phyloP scores from a whole-genome alignment of 2,888 invertebrate species.

The Eremobia ochroleuca region DNA sequence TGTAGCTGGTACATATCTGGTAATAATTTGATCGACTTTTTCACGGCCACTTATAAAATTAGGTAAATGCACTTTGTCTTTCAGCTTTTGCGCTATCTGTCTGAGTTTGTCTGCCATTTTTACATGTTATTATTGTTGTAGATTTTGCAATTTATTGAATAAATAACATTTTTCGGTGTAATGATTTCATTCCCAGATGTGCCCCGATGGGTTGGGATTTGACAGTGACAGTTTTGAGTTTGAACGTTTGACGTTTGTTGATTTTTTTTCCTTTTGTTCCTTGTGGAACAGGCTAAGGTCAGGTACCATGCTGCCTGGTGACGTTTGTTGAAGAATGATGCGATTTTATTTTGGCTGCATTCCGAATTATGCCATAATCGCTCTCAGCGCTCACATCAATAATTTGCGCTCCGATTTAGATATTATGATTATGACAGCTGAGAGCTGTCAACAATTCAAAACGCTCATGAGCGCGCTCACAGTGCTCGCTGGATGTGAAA shows the following conservation, averaged over 20 bases:
- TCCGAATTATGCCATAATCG: no score
- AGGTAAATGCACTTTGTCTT: conserved; percentile 81
- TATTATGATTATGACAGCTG: no score
- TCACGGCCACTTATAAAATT: conserved; percentile 77
- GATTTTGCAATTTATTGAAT: conserved; percentile 58
- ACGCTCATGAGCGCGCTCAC: no score
- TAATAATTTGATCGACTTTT: conserved; percentile 84
- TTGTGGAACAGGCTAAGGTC: no score
- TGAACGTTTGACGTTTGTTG: conserved; percentile 27
- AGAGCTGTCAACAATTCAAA: no score
- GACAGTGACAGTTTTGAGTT: conserved; percentile 50
- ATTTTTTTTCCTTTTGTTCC: no score
- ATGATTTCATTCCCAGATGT: conserved; percentile 69
- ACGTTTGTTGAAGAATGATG: no score
- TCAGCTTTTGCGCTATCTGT: conserved; percentile 82
- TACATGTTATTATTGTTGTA: conserved; percentile 78
- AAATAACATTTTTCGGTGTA: conserved; percentile 71
- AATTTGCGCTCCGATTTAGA: no score
- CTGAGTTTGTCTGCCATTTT: conserved; percentile 87
- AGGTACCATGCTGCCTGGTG: no score
- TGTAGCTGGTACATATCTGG: conserved; percentile 82
- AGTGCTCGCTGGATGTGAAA: no score
- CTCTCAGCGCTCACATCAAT: no score
- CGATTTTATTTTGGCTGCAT: no score
- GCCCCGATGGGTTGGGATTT: conserved; percentile 55